Base-by-base conservation (phyloP, 2,888 invertebrate species). In the Linnaemya vulpina region DNA sequence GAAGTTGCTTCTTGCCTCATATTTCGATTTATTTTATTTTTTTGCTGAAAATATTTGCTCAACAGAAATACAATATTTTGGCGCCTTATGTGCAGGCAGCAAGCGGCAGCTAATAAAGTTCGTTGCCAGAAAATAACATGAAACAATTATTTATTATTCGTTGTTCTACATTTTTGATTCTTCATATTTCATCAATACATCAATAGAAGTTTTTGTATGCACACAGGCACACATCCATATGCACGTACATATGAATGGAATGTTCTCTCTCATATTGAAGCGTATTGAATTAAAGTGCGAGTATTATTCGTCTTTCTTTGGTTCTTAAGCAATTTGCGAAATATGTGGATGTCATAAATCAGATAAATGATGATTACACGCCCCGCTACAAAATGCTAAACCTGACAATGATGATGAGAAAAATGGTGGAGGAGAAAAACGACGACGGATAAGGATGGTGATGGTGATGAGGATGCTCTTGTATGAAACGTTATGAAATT, bases 301-400 rank as follows among this genome's bases (percentile, higher is more conserved):
- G 38, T 58, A 53, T 53, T 71, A 53, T 71, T 78, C 43, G 20
- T 43, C 53, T 43, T 71, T 22, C 22, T 79, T 73, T 40, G 25
- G 30, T 77, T 77, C 81, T 75, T 75, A 83, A 77, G 82, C 76
- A 77, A 83, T 83, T 83, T 83, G 65, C 65, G 46, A 82, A 84
- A 77, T 84, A 84, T 77, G 81, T 81, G 84, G 71, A 81, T 82
- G 79, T 77, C 84, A 84, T 84, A 84, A 84, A 84, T 84, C 84
- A 84, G 84, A 81, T 81, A 81, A 77, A 84, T 81, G 76, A 74
- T 82, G 81, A 84, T 81, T 81, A 83, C 82, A 73, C 71, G 71
- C 58, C 71, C 71, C 76, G 49, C 75, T 70, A 76, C 53, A 70
- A 73, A 58, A 68, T 58, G 49, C 70, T 76, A 74, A 67, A 67